Base-by-base conservation (phyloP, 2,888 invertebrate species). In the Operophtera brumata region DNA sequence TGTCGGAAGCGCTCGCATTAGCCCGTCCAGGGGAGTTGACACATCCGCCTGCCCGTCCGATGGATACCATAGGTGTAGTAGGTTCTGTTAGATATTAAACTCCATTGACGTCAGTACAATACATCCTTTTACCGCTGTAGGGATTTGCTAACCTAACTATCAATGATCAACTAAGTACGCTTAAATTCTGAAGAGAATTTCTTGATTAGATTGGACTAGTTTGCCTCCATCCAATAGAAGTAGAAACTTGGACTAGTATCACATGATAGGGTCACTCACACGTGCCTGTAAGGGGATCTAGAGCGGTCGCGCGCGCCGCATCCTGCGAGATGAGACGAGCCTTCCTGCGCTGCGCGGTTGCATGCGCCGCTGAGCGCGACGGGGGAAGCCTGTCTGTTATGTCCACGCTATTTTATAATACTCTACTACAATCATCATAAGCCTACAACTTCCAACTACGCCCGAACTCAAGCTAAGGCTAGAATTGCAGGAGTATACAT, bases 251-350 rank as follows among this genome's bases (percentile, higher is more conserved):
- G 37, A 43, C 46, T 50, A 47, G 54, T 59, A 60, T 54, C 48
- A 55, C 43, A 47, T 43, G 58, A 50, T 55, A 69, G 71, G 72
- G 73, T 75, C 70, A 67, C 60, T 72, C 71, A 71, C 77, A 70
- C 72, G 71, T 67, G 67, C 63, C 59, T 52, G 80, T 75, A 78
- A 82, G 77, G 68, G 76, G 81, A 83, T 84, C 82, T 71, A 71
- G 55, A 60, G 65, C 53, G 55, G 57, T 61, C 55, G 67, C 61
- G 71, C 73, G 80, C 73, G 82, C 86, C 87, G 88, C 89, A 88
- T 89, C 88, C 89, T 86, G 87, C 73, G 86, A 89, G 89, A 88
- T 82, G 89, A 90, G 89, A 89, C 84, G 87, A 79, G 70, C 82
- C 83, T 86, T 90, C 89, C 90, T 89, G 86, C 84, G 84, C 72